phyloP scores from a whole-genome alignment of 2,888 invertebrate species.

The Leucozona laternaria region DNA sequence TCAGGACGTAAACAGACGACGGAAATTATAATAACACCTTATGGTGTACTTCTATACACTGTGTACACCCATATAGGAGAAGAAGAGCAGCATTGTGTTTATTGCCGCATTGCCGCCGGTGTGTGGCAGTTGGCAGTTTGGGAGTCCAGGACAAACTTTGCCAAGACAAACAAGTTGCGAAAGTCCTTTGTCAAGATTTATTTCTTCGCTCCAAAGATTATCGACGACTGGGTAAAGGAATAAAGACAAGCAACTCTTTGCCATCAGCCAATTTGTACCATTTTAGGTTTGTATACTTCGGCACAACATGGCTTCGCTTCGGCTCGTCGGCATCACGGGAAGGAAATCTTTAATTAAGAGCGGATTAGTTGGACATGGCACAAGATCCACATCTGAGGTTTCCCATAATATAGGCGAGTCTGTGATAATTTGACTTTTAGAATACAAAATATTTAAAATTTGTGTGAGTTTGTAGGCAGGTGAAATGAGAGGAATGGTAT shows the following conservation, averaged over 20 bases:
- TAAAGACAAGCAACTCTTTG: conserved; percentile 62
- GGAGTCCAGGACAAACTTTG: conserved; percentile 75
- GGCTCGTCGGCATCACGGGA: conserved; percentile 33
- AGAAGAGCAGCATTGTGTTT: conserved; percentile 65
- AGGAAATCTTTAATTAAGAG: conserved; percentile 83
- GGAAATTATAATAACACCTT: conserved; percentile 82
- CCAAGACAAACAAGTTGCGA: conserved; percentile 81
- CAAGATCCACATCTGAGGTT: conserved; percentile 83
- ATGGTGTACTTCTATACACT: conserved; percentile 67
- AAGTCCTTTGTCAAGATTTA: conserved; percentile 82
- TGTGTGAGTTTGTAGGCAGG: background rate
- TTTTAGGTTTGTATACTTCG: background rate
- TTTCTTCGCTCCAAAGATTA: conserved; percentile 78
- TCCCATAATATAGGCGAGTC: conserved; percentile 76
- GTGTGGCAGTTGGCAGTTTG: conserved; percentile 40
- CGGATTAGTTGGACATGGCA: conserved; percentile 82
- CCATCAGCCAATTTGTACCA: conserved; percentile 68
- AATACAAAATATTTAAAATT: conserved; percentile 58
- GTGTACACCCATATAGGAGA: conserved; percentile 56
- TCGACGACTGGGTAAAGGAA: conserved; percentile 76
- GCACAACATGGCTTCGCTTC: conserved; percentile 72
- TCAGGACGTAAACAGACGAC: conserved; percentile 80
- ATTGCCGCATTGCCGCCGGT: conserved; percentile 72
- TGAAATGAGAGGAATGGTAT: background rate
- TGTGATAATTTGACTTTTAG: conserved; percentile 52